Percentiles rank a stretch among this genome's conserved stretches.
Conservation (phyloP, 2,113 vertebrate species). For the Phocoena phocoena region DNA sequence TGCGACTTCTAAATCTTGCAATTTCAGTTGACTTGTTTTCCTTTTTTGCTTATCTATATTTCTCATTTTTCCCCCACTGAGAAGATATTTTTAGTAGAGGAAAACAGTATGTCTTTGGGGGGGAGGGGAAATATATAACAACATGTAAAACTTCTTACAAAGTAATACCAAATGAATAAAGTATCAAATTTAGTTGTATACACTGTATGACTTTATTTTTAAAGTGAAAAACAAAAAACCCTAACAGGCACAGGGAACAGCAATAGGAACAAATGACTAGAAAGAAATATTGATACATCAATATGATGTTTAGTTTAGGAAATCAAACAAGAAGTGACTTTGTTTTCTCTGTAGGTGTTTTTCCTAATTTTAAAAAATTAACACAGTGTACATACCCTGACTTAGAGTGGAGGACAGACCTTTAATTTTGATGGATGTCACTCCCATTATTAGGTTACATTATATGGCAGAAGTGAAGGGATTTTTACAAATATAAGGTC, state of each 20-base stretch:
- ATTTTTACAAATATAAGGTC: neutral
- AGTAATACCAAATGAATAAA: neutral
- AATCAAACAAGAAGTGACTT: neutral
- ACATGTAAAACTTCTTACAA: neutral
- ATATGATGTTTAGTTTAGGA: neutral
- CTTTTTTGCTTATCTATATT: neutral
- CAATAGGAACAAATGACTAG: neutral
- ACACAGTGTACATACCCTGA: neutral
- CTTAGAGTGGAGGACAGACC: neutral
- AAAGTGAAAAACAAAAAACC: neutral
- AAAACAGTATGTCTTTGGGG: neutral
- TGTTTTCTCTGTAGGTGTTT: neutral
- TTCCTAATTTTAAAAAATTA: neutral
- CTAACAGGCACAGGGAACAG: neutral
- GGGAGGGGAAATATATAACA: neutral
- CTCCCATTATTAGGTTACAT: neutral
- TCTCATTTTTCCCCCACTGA: neutral
- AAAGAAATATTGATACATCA: neutral
- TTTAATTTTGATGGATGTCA: neutral
- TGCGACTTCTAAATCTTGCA: neutral
- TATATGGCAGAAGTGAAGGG: neutral
- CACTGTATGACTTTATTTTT: neutral
- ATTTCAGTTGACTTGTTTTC: neutral
- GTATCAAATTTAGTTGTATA: neutral
- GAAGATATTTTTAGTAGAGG: neutral